Base-by-base conservation (phyloP, 2,113 vertebrate genomes). In the Paramisgurnus dabryanus region DNA sequence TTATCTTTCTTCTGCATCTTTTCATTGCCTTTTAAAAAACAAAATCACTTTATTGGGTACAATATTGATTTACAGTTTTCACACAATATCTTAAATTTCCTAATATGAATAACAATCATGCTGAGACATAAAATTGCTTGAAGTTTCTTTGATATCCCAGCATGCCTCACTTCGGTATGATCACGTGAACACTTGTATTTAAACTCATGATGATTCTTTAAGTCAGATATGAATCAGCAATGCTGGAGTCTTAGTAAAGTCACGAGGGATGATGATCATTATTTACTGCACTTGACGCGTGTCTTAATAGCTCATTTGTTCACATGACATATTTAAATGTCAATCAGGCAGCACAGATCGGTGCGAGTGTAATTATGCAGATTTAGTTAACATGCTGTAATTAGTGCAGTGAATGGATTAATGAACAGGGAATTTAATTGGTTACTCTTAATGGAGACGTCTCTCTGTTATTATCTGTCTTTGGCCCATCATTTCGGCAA, bases 351-450 rank as follows among this genome's bases (percentile, higher is more conserved):
- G 83, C 55, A 85, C 82, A 87, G 61, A 84, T 80, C 66, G 85
- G 81, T 86, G 81, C 43, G 76, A 83, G 79, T 70, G 7, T 90
- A 91, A 90, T 89, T 85, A 87, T 81, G 75, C 81, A 80, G 76
- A 88, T 90, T 91, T 89, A 89, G 90, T 88, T 88, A 84, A 83
- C 83, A 87, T 86, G 83, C 82, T 40, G 58, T 80, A 85, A 89
- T 89, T 88, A 88, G 67, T 60, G 9, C 55, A 72, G 75, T 71
- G 86, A 82, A 86, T 75, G 78, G 74, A 87, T 85, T 85, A 88
- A 89, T 90, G 71, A 87, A 87, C 77, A 83, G 84, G 76, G 87
- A 84, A 85, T 88, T 85, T 83, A 84, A 81, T 81, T 79, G 69
- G 81, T 77, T 83, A 81, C 53, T 86, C 53, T 68, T 88, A 86